Percentiles rank a stretch among this genome's conserved stretches.
Evolutionary conservation across 2,797 vertebrate genomes (phyloP).

Genomic region (Brachyrhaphis roseni): DNA sequence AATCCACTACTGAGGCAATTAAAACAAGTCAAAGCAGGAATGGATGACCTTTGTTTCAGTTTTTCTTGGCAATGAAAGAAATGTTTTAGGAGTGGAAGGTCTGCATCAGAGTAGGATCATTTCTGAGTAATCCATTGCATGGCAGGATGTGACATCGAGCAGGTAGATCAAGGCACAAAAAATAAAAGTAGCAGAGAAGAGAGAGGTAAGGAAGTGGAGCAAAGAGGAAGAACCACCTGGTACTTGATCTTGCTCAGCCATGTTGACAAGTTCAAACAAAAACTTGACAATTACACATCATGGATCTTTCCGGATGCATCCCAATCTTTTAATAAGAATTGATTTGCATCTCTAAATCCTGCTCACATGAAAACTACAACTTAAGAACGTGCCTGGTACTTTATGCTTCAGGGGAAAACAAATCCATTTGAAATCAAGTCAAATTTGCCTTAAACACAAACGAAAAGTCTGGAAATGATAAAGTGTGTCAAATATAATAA

Average conservation of each 20-base stretch:
- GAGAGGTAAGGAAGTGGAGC: background rate
- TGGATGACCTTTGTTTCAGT: slow-evolving; percentile 34
- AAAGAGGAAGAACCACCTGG: slow-evolving; percentile 13
- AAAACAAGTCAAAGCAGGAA: slow-evolving; percentile 26
- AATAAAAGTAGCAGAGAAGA: slow-evolving; percentile 24
- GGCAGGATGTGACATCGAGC: slow-evolving; percentile 54
- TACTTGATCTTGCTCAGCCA: slow-evolving; percentile 35
- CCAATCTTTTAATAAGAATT: background rate
- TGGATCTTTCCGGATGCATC: slow-evolving; percentile 1
- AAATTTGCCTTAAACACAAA: background rate
- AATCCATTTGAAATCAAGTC: background rate
- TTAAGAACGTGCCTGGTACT: background rate
- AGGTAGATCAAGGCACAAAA: slow-evolving; percentile 41
- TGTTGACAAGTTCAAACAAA: slow-evolving; percentile 69
- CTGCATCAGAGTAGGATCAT: slow-evolving; percentile 57
- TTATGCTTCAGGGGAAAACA: background rate
- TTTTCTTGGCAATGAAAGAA: slow-evolving; percentile 20
- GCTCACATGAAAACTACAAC: slow-evolving; percentile 3
- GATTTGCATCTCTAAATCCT: background rate
- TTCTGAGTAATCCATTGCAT: slow-evolving; percentile 69
- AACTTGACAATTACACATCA: slow-evolving; percentile 18
- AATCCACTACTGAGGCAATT: slow-evolving; percentile 28
- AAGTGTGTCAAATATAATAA: background rate
- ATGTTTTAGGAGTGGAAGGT: slow-evolving; percentile 17
- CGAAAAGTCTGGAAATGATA: background rate